A percentile compares a stretch with the other conserved stretches of the same genome.
Evolutionary conservation across 2,113 vertebrate genomes (phyloP).

Genomic region (Synodontis membranacea): DNA sequence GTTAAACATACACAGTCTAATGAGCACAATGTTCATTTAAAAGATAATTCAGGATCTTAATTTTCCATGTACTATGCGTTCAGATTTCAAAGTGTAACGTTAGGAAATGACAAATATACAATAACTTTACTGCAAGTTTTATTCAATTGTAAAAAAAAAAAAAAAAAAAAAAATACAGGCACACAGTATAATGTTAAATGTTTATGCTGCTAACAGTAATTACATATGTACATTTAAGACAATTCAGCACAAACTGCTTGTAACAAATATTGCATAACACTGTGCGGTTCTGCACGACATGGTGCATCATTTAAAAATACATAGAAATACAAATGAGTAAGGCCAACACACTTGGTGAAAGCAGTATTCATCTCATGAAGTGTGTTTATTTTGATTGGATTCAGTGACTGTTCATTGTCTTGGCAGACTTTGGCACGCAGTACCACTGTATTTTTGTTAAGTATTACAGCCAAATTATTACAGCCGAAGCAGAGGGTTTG

Average conservation of each 20-base stretch:
- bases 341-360: not conserved
- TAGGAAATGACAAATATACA: not conserved
- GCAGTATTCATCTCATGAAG: not conserved
- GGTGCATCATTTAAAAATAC: constrained; percentile 19
- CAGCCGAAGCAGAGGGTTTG: not conserved
- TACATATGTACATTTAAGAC: constrained; percentile 63
- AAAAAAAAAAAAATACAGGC: constrained; percentile 56
- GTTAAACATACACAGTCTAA: not conserved
- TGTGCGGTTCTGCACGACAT: not conserved
- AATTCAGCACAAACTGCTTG: constrained; percentile 21
- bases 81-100: not conserved
- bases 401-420: not conserved
- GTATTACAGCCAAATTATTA: not conserved
- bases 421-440: not conserved
- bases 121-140: not conserved
- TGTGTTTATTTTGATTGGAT: not conserved
- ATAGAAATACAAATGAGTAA: not conserved
- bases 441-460: not conserved
- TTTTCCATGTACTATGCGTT: not conserved
- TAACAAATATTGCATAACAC: constrained; percentile 23
- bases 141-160: not conserved
- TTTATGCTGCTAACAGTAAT: constrained; percentile 54
- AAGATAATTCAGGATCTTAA: not conserved
- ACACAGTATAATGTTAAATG: constrained; percentile 51
- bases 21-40: not conserved